Evolutionary conservation across 1,140 invertebrate genomes (phyloP), one percentile per base, ranked within the genome.

Genomic region (Eriosoma lanigerum): DNA sequence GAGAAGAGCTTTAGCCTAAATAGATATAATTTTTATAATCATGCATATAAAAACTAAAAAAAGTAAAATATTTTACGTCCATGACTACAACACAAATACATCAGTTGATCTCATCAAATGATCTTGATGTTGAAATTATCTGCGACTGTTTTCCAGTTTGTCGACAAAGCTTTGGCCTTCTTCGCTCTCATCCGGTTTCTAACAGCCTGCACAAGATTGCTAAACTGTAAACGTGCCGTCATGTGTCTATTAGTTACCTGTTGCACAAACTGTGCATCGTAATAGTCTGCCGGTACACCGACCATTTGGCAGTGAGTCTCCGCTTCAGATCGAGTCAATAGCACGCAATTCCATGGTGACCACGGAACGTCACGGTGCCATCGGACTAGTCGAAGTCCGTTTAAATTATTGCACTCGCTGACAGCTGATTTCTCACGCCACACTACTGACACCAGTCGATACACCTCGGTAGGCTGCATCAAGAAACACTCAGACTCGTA

Each of bases 261-360:
- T 24, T 58, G 60, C 12, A 81, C 75, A 21, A 82, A 82, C 17
- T 21, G 46, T 17, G 24, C 54, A 26, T 83, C 68, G 60, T 83
- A 82, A 62, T 76, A 82, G 21, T 78, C 60, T 13, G 76, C 72
- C 4, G 48, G 29, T 12, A 81, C 72, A 0, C 81, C 82, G 3
- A 66, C 68, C 3, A 82, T 58, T 13, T 48, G 87, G 54, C 89
- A 83, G 83, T 93, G 91, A 6, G 87, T 85, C 81, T 90, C 88
- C 60, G 89, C 88, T 85, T 93, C 91, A 64, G 90, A 87, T 1
- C 88, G 84, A 0, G 91, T 92, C 1, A 93, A 84, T 24, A 92
- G 84, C 75, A 93, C 88, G 82, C 90, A 92, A 83, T 93, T 93
- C 91, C 91, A 93, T 1, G 91, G 91, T 12, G 89, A 87, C 91